Base-by-base conservation (phyloP, 2,888 invertebrate species). In the Homarus gammarus region DNA sequence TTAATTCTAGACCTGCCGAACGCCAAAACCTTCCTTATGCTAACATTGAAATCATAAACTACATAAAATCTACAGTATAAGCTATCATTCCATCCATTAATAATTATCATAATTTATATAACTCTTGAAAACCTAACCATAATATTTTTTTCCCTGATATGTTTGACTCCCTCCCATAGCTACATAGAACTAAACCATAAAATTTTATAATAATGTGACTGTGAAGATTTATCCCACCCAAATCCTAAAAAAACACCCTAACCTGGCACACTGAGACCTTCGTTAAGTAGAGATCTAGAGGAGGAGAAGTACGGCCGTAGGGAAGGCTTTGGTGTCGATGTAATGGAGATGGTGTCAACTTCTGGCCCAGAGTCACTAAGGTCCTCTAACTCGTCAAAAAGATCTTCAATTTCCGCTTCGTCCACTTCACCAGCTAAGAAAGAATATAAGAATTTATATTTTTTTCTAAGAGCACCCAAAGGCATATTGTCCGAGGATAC, bases 281-380 rank as follows among this genome's bases (percentile, higher is more conserved):
- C 90, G 49, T 87, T 85, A 51, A 91, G 86, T 27, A 92, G 91
- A 33, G 90, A 91, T 33, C 91, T 82, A 2, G 92, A 90, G 94
- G 97, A 97, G 93, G 98, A 97, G 95, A 99, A 99, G 95, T 99
- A 99, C 5, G 99, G 99, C 93, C 98, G 95, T 92, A 99, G 95
- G 92, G 98, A 98, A 75, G 99, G 99, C 94, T 99, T 99, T 31
- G 99, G 99, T 75, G 99, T 99, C 92, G 99, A 99, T 92, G 98
- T 97, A 93, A 99, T 98, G 93, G 98, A 98, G 95, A 99, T 97
- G 83, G 98, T 98, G 94, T 99, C 99, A 95, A 97, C 95, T 91
- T 93, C 93, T 10, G 98, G 98, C 0, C 97, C 98, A 18, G 98
- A 98, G 94, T 99, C 99, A 93, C 98, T 98, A 91, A 99, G 95